Base-by-base conservation (phyloP, 1,140 invertebrate species). In the Trissolcus basalis region DNA sequence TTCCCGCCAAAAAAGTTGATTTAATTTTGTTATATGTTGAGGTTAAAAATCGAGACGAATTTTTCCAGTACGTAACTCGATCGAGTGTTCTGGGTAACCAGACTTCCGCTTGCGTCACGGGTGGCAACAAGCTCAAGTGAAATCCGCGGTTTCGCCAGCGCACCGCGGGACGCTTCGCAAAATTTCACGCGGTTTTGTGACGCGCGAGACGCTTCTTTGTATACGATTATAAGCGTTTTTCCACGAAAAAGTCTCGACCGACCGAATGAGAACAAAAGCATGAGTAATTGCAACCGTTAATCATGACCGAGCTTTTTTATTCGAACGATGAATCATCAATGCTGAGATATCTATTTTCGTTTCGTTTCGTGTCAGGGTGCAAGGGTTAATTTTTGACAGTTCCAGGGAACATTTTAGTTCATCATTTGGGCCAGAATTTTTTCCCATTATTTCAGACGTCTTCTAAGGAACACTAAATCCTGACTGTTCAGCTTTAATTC, bases 241-340 rank as follows among this genome's bases (percentile, higher is more conserved):
- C 27, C 56, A n/a, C 11, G 49, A 55, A 45, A n/a, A n/a, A 50
- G 12, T 48, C 13, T 47, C 65, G 55, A 7, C 19, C 16, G 51
- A 49, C 48, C 56, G 60, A 70, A 61, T 70, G 67, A 13, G 48
- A 61, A 43, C 54, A 70, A 70, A 61, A 55, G 58, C 36, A 47
- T 70, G 67, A 70, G 58, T 61, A 70, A 70, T 70, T 61, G 45
- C 41, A 10, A 5, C 10, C 49, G 56, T 61, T 60, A 44, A 48
- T 55, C 67, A 61, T 48, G 48, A 36, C 36, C 10, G 7, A 16
- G 36, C 14, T 48, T 55, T 60, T 61, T 60, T 41, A 49, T 61
- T 15, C 8, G 19, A 5, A n/a, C 49, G 13, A 33, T 70, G 56
- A 55, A 3, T 70, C 67, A 70, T 9, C 19, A 10, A 49, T 36